Percentiles rank a stretch among this genome's conserved stretches.
Conservation (phyloP, 2,113 vertebrate species). For the Polypterus senegalus region DNA sequence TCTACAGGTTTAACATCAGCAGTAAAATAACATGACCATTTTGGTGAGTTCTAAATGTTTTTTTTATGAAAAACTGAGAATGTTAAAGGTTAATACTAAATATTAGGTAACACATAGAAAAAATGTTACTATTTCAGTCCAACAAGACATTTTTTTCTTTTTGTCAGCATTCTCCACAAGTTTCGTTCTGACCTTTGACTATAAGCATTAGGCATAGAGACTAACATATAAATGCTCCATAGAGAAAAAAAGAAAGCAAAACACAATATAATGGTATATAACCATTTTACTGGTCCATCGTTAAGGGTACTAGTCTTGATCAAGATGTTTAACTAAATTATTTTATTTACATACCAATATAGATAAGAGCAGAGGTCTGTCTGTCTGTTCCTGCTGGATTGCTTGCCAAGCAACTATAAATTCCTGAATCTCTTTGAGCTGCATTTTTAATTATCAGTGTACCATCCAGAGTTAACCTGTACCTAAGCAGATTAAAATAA, state of each 20-base stretch:
- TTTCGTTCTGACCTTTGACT: no score
- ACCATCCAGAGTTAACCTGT: conserved; percentile 68
- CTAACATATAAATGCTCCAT: no score
- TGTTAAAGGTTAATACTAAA: neutral
- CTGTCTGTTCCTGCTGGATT: conserved; percentile 75
- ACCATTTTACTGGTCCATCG: no score
- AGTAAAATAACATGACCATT: no score
- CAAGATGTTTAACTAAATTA: neutral
- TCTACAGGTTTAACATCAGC: no score
- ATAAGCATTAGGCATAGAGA: no score
- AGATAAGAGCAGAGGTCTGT: conserved; percentile 59
- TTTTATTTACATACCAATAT: conserved; percentile 53
- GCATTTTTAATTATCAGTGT: conserved; percentile 66
- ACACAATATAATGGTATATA: no score
- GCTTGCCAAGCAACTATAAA: conserved; percentile 80
- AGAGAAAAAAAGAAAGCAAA: no score
- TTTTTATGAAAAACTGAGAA: no score
- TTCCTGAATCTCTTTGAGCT: conserved; percentile 62
- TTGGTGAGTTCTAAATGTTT: no score
- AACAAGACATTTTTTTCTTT: neutral
- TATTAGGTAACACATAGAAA: neutral
- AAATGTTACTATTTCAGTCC: neutral
- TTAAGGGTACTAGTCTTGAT: no score
- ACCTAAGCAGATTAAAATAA: conserved; percentile 36
- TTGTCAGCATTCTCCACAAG: no score